These are phyloP conservation scores for Cyphomyrus discorhynchus DNA, from an alignment of 2,113 vertebrate genomes.

Conservation along the genomic window DNA sequence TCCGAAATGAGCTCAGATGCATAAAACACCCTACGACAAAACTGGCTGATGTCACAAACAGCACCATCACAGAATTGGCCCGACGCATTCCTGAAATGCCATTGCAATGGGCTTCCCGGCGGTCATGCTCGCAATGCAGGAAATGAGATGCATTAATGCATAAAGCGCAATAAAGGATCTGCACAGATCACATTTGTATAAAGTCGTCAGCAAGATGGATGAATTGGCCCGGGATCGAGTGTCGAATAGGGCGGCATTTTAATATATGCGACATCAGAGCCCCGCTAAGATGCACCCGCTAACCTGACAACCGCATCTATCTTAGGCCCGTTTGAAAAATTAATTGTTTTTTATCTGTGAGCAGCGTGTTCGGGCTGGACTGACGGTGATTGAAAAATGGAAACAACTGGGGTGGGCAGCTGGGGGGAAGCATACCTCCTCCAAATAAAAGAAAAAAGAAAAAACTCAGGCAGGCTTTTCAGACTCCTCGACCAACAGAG, in stretches of 20 bases:
- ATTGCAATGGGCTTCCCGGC: not conserved
- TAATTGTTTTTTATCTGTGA: slow-evolving; percentile 51
- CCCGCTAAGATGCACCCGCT: slow-evolving; percentile 47
- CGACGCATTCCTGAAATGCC: not conserved
- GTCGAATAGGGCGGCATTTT: slow-evolving; percentile 4
- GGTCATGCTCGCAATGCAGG: not conserved
- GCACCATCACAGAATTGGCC: not conserved
- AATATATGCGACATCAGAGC: slow-evolving; percentile 46
- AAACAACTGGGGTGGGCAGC: not conserved
- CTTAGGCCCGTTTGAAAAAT: slow-evolving; percentile 64
- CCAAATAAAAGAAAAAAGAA: not conserved
- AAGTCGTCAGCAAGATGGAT: slow-evolving; percentile 73
- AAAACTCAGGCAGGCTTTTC: not conserved
- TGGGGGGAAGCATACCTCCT: too few relatives aligned
- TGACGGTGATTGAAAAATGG: slow-evolving; percentile 47
- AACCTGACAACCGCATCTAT: slow-evolving; percentile 82
- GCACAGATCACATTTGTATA: slow-evolving; percentile 62
- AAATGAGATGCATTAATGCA: slow-evolving; percentile 12
- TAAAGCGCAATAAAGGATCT: not conserved
- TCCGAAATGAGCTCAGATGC: not conserved
- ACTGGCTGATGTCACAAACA: not conserved
- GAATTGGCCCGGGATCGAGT: slow-evolving; percentile 41
- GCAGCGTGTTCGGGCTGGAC: slow-evolving; percentile 40
- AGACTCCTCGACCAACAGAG: not conserved
- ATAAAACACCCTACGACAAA: not conserved